Evolutionary conservation across 2,113 vertebrate species (phyloP).

Genomic region (Tamias sibiricus): DNA sequence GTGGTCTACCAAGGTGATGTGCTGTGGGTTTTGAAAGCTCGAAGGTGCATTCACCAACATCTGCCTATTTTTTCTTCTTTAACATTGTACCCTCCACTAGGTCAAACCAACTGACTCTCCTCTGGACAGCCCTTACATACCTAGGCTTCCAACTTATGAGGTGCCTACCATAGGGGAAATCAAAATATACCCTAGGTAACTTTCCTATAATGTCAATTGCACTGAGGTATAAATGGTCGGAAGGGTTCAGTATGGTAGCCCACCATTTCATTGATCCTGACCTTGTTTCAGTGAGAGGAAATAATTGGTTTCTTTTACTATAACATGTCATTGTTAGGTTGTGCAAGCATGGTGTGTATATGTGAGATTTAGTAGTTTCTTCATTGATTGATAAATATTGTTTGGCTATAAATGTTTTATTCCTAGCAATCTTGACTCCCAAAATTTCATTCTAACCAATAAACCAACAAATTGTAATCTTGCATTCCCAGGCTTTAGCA

Average conservation of each 20-base stretch:
- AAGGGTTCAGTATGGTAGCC: not conserved
- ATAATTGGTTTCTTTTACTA: not conserved
- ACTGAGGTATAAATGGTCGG: not conserved
- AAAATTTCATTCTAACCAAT: not conserved
- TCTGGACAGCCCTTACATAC: not conserved
- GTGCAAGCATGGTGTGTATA: not conserved
- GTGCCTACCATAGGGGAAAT: not conserved
- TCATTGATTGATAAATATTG: not conserved
- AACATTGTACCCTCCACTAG: not conserved
- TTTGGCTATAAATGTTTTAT: not conserved
- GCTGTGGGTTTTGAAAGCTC: conserved; percentile 42
- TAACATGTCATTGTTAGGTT: not conserved
- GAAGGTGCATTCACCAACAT: not conserved
- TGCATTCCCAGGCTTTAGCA: not conserved
- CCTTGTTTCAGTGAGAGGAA: not conserved
- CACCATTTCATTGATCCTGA: not conserved
- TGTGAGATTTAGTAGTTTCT: not conserved
- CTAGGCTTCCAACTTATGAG: not conserved
- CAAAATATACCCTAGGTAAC: not conserved
- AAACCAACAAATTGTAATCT: not conserved
- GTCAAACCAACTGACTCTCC: not conserved
- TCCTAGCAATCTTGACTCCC: not conserved
- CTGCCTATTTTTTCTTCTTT: not conserved
- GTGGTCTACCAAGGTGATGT: conserved; percentile 36
- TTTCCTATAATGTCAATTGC: not conserved